Evolutionary conservation across 2,113 vertebrate species (phyloP), one percentile per base, ranked within the genome.

Genomic region (Neodon shergylaensis): DNA sequence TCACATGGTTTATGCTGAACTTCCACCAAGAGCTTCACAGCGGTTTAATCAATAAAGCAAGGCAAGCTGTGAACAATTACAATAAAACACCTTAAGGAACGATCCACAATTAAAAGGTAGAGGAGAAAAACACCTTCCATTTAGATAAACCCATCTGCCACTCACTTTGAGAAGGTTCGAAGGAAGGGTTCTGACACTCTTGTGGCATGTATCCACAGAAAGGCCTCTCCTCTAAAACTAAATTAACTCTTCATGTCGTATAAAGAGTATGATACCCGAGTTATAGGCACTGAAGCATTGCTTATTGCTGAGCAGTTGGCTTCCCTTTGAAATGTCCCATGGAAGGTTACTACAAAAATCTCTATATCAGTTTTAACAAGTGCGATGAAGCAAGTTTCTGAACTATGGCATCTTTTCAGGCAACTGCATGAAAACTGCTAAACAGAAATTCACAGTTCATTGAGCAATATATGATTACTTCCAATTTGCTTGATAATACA

Each of bases 1-100:
- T 95, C 81, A 97, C 79, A 74, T 94, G 72, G 66, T 88, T 87
- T 94, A 68, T 92, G 83, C 89, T 78, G 36, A 84, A 83, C 39
- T 92, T 95, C 92, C 94, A 92, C 92, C 77, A 76, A 94, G 65
- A 74, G 61, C 52, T 83, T 94, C 94, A 74, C 95, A 97, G 95
- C 63, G 78, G 82, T 93, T 90, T 97, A 96, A 96, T 98, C 97
- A 97, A 97, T 97, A 97, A 97, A 95, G 58, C 82, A 91, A 73
- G 78, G 49, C 92, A 85, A 94, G 92, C 91, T 88, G 65, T 95
- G 91, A 90, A 88, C 22, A 97, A 81, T 97, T 97, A 94, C 68
- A 97, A 91, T 93, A 97, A 97, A 39, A 93, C 90, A 94, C 63
- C 95, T 97, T 21, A 19, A 92, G 78, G 58, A 95, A 96, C 92